These are phyloP conservation scores for Saccopteryx bilineata DNA, from an alignment of 2,113 vertebrate species.

Conservation along the genomic window DNA sequence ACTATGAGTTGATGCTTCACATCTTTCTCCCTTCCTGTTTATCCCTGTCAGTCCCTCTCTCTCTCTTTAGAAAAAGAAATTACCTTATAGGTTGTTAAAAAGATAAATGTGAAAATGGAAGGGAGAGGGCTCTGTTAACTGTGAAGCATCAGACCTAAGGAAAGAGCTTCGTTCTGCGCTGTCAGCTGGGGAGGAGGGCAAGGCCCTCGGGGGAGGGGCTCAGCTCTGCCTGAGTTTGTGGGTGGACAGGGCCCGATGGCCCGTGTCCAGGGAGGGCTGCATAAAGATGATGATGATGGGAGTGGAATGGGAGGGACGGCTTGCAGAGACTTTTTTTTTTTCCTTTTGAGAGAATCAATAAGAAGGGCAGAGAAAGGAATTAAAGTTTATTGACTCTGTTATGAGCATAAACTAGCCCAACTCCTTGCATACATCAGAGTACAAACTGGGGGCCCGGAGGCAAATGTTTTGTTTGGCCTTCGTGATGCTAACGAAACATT, in stretches of 20 bases:
- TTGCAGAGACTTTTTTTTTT: neutral
- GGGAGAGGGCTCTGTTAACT: neutral
- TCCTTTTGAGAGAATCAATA: constrained; percentile 41
- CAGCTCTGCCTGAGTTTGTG: neutral
- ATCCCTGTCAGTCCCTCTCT: no score
- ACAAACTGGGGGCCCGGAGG: constrained; percentile 35
- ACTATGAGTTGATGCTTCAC: no score
- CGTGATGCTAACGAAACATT: constrained; percentile 20
- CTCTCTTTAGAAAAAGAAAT: no score
- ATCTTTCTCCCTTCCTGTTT: no score
- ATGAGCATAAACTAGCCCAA: neutral
- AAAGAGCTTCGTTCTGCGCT: neutral
- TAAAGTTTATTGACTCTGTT: constrained; percentile 35
- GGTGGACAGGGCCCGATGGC: neutral
- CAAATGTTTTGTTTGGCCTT: constrained; percentile 52
- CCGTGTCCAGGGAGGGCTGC: neutral
- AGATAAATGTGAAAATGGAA: neutral
- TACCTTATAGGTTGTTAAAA: neutral
- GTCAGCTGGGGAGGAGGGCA: accelerated
- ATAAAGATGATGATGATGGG: neutral
- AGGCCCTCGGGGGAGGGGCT: neutral
- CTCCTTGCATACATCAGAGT: neutral
- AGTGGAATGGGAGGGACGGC: neutral
- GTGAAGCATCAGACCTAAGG: neutral
- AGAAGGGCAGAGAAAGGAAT: constrained; percentile 52